Evolutionary conservation across 2,797 vertebrate genomes (phyloP).

Genomic region (Tapirus indicus): DNA sequence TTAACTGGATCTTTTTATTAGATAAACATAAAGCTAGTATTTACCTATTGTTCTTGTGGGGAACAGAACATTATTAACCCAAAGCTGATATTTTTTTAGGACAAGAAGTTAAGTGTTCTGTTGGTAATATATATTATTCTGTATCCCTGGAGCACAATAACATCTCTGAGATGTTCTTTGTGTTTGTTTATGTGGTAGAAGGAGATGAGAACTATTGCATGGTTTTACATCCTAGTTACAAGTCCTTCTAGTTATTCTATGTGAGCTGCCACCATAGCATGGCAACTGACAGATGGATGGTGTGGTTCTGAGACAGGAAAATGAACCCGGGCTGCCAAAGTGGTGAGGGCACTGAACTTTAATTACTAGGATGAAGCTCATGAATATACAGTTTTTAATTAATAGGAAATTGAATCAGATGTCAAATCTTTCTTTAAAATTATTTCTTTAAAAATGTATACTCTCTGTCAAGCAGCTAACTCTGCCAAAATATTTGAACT

Average conservation of each 20-base stretch:
- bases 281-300: no score
- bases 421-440: background rate
- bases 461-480: background rate
- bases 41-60: constrained; percentile 1
- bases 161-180: background rate
- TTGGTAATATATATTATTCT: background rate
- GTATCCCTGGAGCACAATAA: background rate
- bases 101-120: background rate
- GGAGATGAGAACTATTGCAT: background rate
- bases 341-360: no score
- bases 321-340: no score
- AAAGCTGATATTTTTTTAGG: background rate
- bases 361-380: no score
- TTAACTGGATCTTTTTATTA: constrained; percentile 31
- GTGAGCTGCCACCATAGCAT: no score
- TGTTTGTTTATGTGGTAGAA: constrained; percentile 11
- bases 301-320: no score
- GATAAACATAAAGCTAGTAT: constrained; percentile 27
- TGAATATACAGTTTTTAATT: background rate
- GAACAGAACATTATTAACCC: background rate
- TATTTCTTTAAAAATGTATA: background rate
- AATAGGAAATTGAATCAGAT: background rate
- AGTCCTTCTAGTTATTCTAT: no score
- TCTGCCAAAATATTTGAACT: constrained; percentile 22
- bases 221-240: no score